Evolutionary conservation across 2,888 invertebrate species (phyloP).

Genomic region (Sinotaia quadrata): DNA sequence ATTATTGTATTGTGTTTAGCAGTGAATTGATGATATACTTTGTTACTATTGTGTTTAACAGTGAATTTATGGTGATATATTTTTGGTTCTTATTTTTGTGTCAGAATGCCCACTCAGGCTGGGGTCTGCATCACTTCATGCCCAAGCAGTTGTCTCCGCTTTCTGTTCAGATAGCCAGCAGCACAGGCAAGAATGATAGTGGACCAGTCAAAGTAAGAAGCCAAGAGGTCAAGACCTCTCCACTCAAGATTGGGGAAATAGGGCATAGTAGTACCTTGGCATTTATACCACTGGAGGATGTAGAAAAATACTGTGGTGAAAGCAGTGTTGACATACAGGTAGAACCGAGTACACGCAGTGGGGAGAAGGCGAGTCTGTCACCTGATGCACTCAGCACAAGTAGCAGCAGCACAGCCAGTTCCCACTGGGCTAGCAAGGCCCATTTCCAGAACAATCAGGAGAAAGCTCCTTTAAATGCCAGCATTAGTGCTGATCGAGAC

Average conservation of each 20-base stretch:
- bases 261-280: conserved; percentile 32
- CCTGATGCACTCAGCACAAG: neutral
- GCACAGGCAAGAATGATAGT: neutral
- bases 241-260: conserved; percentile 26
- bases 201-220: neutral
- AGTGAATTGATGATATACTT: too few relatives aligned
- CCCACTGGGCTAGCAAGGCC: neutral
- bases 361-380: conserved; percentile 3
- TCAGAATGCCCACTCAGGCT: conserved; percentile 26
- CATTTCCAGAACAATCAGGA: neutral
- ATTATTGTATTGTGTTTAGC: too few relatives aligned
- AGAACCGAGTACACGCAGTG: neutral
- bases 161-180: neutral
- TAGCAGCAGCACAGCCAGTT: conserved; percentile 2
- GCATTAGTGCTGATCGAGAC: neutral
- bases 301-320: neutral
- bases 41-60: too few relatives aligned
- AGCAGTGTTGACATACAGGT: neutral
- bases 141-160: conserved; percentile 1
- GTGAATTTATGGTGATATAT: neutral
- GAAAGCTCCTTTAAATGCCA: neutral
- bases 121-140: conserved; percentile 31
- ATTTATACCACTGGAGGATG: conserved; percentile 20
- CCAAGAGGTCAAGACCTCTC: conserved; percentile 18
- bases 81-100: neutral